phyloP scores from a whole-genome alignment of 2,888 invertebrate genomes.

The Drosophila recens region DNA sequence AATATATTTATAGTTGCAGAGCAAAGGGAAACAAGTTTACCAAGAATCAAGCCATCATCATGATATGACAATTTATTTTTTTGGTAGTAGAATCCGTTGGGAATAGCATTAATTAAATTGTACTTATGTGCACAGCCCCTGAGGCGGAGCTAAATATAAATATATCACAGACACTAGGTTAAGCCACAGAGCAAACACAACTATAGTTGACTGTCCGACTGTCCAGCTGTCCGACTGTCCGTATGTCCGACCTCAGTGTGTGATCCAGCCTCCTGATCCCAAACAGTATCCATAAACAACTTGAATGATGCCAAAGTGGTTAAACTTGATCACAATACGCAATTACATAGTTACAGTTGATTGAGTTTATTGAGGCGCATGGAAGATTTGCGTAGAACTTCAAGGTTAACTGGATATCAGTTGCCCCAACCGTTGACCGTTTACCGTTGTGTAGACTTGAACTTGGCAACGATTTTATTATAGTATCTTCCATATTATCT shows the following conservation, averaged over 20 bases:
- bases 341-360: slow-evolving; percentile 13
- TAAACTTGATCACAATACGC: slow-evolving; percentile 38
- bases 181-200: not conserved
- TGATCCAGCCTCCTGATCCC: slow-evolving; percentile 38
- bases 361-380: slow-evolving; percentile 5
- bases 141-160: slow-evolving; percentile 34
- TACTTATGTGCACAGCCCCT: not conserved
- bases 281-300: slow-evolving; percentile 1
- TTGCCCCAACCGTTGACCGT: slow-evolving; percentile 23
- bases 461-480: slow-evolving; percentile 45
- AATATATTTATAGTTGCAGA: not conserved
- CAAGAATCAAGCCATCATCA: slow-evolving; percentile 18
- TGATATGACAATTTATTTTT: slow-evolving; percentile 38
- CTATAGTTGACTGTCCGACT: not conserved
- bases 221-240: not conserved
- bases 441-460: slow-evolving; percentile 61
- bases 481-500: not conserved
- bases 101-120: slow-evolving; percentile 1
- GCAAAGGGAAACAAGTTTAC: slow-evolving; percentile 16
- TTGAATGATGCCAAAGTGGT: slow-evolving; percentile 17
- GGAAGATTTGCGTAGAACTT: slow-evolving; percentile 57
- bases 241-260: slow-evolving; percentile 8
- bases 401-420: slow-evolving; percentile 64
- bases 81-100: slow-evolving; percentile 4
- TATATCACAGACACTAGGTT: slow-evolving; percentile 15